These are phyloP conservation scores for Bombus ignitus DNA, from an alignment of 1,140 invertebrate genomes.

Conservation along the genomic window DNA sequence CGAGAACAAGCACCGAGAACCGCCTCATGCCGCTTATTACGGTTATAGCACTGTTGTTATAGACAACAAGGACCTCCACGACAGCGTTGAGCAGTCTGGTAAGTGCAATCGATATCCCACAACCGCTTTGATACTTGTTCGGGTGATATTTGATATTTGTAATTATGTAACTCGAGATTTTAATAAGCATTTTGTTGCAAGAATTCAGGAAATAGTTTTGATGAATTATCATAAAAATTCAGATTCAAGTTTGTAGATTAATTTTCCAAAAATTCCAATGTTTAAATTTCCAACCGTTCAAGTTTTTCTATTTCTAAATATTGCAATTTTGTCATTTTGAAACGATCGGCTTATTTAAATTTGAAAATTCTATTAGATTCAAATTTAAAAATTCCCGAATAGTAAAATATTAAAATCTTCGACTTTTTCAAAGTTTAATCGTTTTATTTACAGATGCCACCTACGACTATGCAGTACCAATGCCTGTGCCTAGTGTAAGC, in stretches of 20 bases:
- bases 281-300: not conserved
- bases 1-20: constrained; percentile 81
- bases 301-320: not conserved
- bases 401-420: not conserved
- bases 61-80: constrained; percentile 82
- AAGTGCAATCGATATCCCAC: constrained; percentile 45
- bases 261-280: no score
- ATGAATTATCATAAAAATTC: not conserved
- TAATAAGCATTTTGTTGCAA: not conserved
- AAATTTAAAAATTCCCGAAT: not conserved
- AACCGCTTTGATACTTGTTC: not conserved
- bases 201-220: not conserved
- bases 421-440: not conserved
- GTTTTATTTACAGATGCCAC: constrained; percentile 78
- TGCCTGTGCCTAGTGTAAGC: constrained; percentile 81
- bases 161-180: not conserved
- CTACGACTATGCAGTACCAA: constrained; percentile 83
- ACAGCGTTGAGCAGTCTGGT: constrained; percentile 82
- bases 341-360: no score
- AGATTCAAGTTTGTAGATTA: not conserved
- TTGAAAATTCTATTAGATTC: not conserved
- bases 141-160: not conserved
- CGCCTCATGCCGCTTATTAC: constrained; percentile 83
- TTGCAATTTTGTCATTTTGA: not conserved
- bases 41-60: constrained; percentile 84